Base-by-base conservation (phyloP, 2,797 vertebrate genomes). In the Helostoma temminkii region DNA sequence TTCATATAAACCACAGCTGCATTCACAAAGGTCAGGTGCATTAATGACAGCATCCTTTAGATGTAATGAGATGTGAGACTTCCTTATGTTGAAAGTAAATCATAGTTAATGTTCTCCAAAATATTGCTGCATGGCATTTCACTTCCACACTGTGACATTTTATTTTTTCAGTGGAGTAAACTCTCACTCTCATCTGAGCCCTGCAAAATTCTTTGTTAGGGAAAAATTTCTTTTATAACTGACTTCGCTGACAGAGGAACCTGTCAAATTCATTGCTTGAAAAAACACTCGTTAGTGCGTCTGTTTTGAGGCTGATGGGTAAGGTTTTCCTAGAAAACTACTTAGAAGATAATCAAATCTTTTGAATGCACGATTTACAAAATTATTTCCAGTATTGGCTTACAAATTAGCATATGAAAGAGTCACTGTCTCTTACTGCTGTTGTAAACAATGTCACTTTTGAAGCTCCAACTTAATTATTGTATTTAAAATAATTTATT, bases 351-450 rank as follows among this genome's bases (percentile, higher is more conserved):
- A 61, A 83, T 76, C 46, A 73, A 62, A 74, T 67, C 47, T 37
- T 56, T 83, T 70, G 37, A 75, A 74, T 67, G 66, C 63, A 58
- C 34, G 66, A 68, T 77, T 83, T 74, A 65, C 24, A 55, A 37
- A 50, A 42, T n/a, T 62, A 66, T 66, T 66, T 59, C 34, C 41
- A 26, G 46, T 11, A 30, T 12, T 57, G 21, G 41, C 24, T 41
- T 6, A 34, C 16, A 61, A 70, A 74, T 63, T 57, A 66, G 71
- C 43, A 78, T 68, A 66, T 59, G 65, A 74, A 76, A 63, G 12
- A 69, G 9, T 34, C 25, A 9, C 16, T 6, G 14, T 55, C n/a
- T 63, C 46, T n/a, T 3, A 26, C 24, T 39, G 37, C 21, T 43
- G 55, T 15, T 56, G 36, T 60, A 56, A 62, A 72, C 61, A 61